These are phyloP conservation scores for human DNA, from an alignment of 2,113 vertebrate genomes.

Conservation along the genomic window DNA sequence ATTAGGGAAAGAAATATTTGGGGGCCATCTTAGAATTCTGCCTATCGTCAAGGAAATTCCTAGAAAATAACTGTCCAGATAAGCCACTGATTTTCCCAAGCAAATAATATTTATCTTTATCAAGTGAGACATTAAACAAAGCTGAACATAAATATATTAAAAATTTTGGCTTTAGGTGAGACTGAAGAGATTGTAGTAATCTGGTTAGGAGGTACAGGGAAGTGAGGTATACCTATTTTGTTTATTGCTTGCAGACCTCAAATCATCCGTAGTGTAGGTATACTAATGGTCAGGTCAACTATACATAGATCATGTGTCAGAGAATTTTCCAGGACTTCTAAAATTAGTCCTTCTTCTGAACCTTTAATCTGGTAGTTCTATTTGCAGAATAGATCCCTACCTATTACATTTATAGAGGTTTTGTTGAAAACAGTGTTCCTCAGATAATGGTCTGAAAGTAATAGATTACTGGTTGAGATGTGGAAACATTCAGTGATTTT, in stretches of 20 bases:
- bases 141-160: not conserved
- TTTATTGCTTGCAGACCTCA: not conserved
- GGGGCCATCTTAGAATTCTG: not conserved
- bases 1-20: not conserved
- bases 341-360: not conserved
- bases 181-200: not conserved
- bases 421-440: not conserved
- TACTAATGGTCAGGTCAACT: not conserved
- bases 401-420: not conserved
- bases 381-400: not conserved
- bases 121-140: not conserved
- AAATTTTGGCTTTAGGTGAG: not conserved
- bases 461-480: not conserved
- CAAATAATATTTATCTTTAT: not conserved
- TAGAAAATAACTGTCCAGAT: not conserved
- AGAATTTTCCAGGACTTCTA: not conserved
- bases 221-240: not conserved
- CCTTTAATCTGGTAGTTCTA: not conserved
- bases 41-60: not conserved
- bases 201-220: not conserved
- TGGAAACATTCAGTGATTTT: not conserved
- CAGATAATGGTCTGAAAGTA: not conserved
- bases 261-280: not conserved
- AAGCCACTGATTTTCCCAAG: not conserved
- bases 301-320: not conserved